Conservation (phyloP, 2,797 vertebrate genomes). For the Synaphobranchus kaupii region DNA sequence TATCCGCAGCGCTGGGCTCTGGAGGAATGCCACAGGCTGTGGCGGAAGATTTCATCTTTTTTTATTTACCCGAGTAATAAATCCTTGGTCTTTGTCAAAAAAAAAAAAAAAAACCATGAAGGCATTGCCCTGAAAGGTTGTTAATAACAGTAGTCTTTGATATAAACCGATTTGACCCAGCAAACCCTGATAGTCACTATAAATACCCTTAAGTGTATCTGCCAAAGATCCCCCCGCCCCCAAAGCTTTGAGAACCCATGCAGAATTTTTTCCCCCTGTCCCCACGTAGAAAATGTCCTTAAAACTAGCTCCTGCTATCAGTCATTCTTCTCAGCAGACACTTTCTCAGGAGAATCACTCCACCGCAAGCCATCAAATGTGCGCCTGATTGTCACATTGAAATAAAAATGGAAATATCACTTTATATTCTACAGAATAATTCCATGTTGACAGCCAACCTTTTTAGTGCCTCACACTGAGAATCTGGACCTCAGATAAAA, state of each 20-base stretch:
- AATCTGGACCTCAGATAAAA: not conserved
- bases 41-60: slow-evolving; percentile 41
- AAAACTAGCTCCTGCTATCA: not conserved
- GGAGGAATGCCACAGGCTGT: slow-evolving; percentile 29
- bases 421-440: not conserved
- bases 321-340: not conserved
- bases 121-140: slow-evolving; percentile 32
- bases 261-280: not conserved
- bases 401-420: not conserved
- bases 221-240: not conserved
- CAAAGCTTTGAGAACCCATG: not conserved
- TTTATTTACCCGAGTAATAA: slow-evolving; percentile 35
- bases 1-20: slow-evolving; percentile 45
- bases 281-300: not conserved
- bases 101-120: slow-evolving; percentile 26
- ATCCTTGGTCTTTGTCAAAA: slow-evolving; percentile 35
- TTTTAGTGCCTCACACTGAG: not conserved
- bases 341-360: not conserved
- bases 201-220: slow-evolving; percentile 27
- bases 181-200: slow-evolving; percentile 17
- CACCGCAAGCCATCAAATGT: not conserved
- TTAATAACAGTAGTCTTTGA: slow-evolving; percentile 29
- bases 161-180: slow-evolving; percentile 23
- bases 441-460: not conserved
- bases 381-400: not conserved